A percentile compares a stretch with the other conserved stretches of the same genome.
Conservation (phyloP, 2,113 vertebrate species). For the Engraulis encrasicolus region DNA sequence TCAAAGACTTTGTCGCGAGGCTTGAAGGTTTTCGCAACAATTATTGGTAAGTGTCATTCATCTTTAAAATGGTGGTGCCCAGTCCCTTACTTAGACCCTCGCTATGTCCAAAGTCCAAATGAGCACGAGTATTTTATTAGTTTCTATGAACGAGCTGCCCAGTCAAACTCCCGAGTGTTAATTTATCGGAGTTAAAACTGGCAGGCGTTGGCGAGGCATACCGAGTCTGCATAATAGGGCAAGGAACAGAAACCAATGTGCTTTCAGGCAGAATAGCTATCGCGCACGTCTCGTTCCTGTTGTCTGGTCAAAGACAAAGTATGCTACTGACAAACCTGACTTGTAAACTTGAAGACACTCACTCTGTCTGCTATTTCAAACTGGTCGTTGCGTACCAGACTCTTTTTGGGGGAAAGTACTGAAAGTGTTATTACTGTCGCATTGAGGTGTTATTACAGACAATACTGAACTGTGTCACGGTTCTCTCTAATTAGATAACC, state of each 20-base stretch:
- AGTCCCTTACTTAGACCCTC: too few relatives aligned
- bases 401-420: too few relatives aligned
- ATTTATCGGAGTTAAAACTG: background rate
- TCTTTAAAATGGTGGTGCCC: too few relatives aligned
- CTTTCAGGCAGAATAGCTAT: background rate
- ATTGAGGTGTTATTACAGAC: background rate
- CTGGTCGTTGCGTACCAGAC: too few relatives aligned
- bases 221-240: background rate
- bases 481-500: background rate
- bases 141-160: background rate
- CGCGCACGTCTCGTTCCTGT: background rate
- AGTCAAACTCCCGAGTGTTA: background rate
- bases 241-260: background rate
- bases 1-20: slow-evolving; percentile 59
- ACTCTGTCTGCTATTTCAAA: too few relatives aligned
- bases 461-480: background rate
- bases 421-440: too few relatives aligned
- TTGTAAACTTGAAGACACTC: too few relatives aligned
- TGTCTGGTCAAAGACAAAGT: too few relatives aligned
- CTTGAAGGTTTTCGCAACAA: slow-evolving; percentile 74
- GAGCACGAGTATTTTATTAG: background rate
- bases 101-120: background rate
- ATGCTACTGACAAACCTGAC: too few relatives aligned
- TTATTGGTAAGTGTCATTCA: slow-evolving; percentile 72
- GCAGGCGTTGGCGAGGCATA: background rate